A percentile compares a stretch with the other conserved stretches of the same genome.
Evolutionary conservation across 2,797 vertebrate species (phyloP).

Genomic region (Galagoides demidoff): DNA sequence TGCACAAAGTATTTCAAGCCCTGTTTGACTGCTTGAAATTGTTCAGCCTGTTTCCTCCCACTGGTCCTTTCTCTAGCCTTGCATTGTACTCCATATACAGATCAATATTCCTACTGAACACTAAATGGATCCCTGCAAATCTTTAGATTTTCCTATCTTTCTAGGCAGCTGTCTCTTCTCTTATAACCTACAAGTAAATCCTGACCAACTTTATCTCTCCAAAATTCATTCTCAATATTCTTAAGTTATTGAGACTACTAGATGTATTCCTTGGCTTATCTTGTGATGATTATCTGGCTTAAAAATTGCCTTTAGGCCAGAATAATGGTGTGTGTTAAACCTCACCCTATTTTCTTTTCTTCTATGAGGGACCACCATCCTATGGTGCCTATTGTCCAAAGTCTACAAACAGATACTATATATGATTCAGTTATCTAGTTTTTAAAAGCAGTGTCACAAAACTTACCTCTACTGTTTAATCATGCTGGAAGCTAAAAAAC

Average conservation of each 20-base stretch:
- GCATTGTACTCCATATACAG: background rate
- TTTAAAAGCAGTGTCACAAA: background rate
- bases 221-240: background rate
- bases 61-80: background rate
- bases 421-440: background rate
- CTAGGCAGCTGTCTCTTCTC: background rate
- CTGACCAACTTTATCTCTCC: background rate
- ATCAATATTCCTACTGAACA: background rate
- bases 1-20: background rate
- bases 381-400: background rate
- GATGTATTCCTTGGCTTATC: background rate
- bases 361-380: background rate
- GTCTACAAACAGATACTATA: background rate
- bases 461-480: background rate
- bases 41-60: background rate
- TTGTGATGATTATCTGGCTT: background rate
- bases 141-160: background rate
- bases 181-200: background rate
- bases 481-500: background rate
- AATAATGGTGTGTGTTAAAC: background rate
- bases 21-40: background rate
- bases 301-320: background rate
- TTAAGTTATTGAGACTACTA: background rate
- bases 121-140: background rate
- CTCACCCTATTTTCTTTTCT: background rate